phyloP scores from a whole-genome alignment of 2,113 vertebrate genomes.

The Myotis davidii region DNA sequence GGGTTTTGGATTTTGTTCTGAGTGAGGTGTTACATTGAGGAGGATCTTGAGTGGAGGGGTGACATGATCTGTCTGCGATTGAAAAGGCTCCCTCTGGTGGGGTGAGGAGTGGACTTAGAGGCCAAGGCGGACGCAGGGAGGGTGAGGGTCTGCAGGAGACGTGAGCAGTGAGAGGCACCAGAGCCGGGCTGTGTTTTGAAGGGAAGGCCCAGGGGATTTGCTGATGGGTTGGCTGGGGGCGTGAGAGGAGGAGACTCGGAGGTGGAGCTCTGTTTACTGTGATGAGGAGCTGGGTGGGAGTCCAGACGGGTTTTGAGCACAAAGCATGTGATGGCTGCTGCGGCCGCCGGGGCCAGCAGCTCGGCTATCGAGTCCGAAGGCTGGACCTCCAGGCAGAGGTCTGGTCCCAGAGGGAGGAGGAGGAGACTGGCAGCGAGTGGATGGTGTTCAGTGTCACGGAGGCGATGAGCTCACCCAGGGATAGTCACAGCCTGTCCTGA shows the following conservation, averaged over 20 bases:
- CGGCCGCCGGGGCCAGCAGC: neutral
- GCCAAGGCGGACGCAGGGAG: neutral
- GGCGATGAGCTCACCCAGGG: neutral
- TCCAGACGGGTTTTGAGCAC: neutral
- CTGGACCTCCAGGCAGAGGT: neutral
- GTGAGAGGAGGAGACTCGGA: neutral
- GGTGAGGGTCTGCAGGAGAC: no score
- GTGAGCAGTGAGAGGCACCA: neutral
- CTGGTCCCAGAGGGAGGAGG: neutral
- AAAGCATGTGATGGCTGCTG: neutral
- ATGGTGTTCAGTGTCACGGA: accelerated
- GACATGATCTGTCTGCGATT: no score
- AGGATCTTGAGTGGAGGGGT: no score
- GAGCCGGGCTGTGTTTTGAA: neutral
- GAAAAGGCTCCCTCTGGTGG: neutral
- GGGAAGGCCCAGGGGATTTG: neutral
- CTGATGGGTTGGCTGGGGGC: no score
- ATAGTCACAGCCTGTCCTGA: neutral
- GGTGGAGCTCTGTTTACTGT: no score
- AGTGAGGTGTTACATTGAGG: neutral
- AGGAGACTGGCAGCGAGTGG: accelerated
- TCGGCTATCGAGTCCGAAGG: neutral
- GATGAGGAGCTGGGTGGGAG: neutral
- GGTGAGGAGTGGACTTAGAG: neutral
- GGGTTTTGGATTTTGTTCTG: neutral